Conservation (phyloP, 2,888 invertebrate species). For the Heliothis peltigera region DNA sequence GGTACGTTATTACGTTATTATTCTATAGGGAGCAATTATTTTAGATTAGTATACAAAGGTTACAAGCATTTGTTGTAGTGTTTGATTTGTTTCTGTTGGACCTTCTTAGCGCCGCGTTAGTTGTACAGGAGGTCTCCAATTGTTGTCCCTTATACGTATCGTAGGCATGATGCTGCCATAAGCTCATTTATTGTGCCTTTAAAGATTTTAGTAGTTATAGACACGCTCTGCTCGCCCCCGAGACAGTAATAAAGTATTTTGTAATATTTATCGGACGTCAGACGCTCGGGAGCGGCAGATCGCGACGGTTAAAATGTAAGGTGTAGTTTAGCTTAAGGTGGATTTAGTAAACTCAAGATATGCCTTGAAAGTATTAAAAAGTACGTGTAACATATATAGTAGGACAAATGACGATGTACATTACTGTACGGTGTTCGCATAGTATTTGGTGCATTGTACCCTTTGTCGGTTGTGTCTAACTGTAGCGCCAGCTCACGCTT, state of each 20-base stretch:
- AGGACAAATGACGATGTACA: slow-evolving; percentile 85
- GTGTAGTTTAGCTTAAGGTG: slow-evolving; percentile 83
- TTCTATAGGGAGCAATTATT: slow-evolving; percentile 50
- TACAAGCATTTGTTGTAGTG: slow-evolving; percentile 80
- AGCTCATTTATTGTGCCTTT: slow-evolving; percentile 85
- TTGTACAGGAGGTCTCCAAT: slow-evolving; percentile 71
- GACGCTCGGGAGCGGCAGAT: slow-evolving; percentile 49
- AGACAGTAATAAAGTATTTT: slow-evolving; percentile 47
- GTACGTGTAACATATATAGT: slow-evolving; percentile 85
- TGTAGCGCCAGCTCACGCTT: slow-evolving; percentile 72
- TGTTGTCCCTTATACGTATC: slow-evolving; percentile 72
- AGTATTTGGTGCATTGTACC: slow-evolving; percentile 87
- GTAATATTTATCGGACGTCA: slow-evolving; percentile 55
- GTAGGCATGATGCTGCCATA: slow-evolving; percentile 82
- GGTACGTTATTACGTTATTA: slow-evolving; percentile 39
- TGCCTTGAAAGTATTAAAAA: slow-evolving; percentile 89
- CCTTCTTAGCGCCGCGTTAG: slow-evolving; percentile 68
- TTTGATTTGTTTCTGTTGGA: slow-evolving; percentile 68
- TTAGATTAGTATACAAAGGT: slow-evolving; percentile 69
- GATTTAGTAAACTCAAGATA: slow-evolving; percentile 79
- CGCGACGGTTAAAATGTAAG: slow-evolving; percentile 68
- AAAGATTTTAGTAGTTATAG: slow-evolving; percentile 69
- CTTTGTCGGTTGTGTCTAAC: slow-evolving; percentile 79
- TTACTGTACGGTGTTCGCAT: slow-evolving; percentile 87
- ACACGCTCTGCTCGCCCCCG: slow-evolving; percentile 62